phyloP scores from a whole-genome alignment of 2,888 invertebrate species.

The Nymphalis c-album region DNA sequence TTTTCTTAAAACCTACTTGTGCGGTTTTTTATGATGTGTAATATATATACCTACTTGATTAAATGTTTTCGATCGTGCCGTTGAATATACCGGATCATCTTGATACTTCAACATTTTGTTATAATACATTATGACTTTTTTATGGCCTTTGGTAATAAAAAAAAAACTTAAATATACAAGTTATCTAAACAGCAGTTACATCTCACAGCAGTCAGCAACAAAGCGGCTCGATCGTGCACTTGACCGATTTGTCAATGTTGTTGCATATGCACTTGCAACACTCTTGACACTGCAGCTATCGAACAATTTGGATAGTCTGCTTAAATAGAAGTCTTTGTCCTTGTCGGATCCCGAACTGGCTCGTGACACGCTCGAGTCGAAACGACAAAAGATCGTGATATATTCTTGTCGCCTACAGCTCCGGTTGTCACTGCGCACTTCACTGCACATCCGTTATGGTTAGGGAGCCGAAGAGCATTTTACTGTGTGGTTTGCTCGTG shows the following conservation, averaged over 20 bases:
- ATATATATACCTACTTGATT: no score
- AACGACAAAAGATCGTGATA: slow-evolving; percentile 54
- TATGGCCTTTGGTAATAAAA: no score
- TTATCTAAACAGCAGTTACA: not conserved
- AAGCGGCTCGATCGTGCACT: slow-evolving; percentile 12
- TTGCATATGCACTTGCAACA: slow-evolving; percentile 36
- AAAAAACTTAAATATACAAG: not conserved
- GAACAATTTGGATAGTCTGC: slow-evolving; percentile 36
- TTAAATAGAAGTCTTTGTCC: slow-evolving; percentile 38
- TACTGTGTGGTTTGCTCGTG: no score
- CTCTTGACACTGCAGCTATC: slow-evolving; percentile 25
- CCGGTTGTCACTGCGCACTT: not conserved
- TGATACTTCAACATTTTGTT: no score
- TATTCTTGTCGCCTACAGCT: slow-evolving; percentile 43
- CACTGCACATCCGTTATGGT: slow-evolving; percentile 10
- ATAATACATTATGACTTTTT: no score
- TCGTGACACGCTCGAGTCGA: slow-evolving; percentile 55
- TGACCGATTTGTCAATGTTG: slow-evolving; percentile 26
- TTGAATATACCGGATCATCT: no score
- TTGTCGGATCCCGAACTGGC: slow-evolving; percentile 44
- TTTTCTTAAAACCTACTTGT: no score
- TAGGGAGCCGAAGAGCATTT: not conserved
- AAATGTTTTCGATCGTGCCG: no score
- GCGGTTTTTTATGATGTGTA: no score
- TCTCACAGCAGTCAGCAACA: not conserved